Evolutionary conservation across 1,140 invertebrate species (phyloP).

Genomic region (Pinna nobilis): DNA sequence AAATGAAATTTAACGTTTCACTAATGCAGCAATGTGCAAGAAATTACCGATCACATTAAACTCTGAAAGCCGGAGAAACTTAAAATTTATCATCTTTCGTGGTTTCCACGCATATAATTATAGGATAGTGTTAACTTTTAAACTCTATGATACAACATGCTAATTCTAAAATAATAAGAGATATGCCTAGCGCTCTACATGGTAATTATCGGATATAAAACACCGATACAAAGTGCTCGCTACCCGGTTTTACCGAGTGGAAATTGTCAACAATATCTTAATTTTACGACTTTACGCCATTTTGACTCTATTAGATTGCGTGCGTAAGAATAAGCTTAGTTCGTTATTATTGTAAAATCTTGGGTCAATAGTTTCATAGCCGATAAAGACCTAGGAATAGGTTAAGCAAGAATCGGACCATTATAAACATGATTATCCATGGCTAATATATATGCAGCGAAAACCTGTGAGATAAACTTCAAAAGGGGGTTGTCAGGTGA

Average conservation of each 20-base stretch:
- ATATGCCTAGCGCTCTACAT: conserved; percentile 35
- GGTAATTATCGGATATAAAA: conserved; percentile 31
- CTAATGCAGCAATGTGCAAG: too few species aligned
- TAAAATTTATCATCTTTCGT: too few species aligned
- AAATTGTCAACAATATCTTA: conserved; percentile 37
- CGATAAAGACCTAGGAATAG: neutral
- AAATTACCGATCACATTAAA: conserved; percentile 14
- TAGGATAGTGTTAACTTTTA: neutral
- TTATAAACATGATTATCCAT: neutral
- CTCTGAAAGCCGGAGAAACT: too few species aligned
- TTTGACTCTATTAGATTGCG: conserved; percentile 31
- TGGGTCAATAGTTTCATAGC: conserved; percentile 4
- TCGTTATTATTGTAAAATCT: conserved; percentile 30
- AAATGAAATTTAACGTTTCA: conserved; percentile 18
- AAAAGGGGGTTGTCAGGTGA: neutral
- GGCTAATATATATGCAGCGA: neutral
- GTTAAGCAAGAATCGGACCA: neutral
- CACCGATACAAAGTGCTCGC: conserved; percentile 13
- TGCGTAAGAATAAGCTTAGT: conserved; percentile 37
- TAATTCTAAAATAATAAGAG: conserved; percentile 29
- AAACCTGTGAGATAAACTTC: neutral
- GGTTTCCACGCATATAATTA: too few species aligned
- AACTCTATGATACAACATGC: conserved; percentile 10
- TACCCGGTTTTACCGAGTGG: too few species aligned
- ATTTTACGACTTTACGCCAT: conserved; percentile 45